These are phyloP conservation scores for Calameuta idolon DNA, from an alignment of 2,888 invertebrate genomes.

Conservation along the genomic window DNA sequence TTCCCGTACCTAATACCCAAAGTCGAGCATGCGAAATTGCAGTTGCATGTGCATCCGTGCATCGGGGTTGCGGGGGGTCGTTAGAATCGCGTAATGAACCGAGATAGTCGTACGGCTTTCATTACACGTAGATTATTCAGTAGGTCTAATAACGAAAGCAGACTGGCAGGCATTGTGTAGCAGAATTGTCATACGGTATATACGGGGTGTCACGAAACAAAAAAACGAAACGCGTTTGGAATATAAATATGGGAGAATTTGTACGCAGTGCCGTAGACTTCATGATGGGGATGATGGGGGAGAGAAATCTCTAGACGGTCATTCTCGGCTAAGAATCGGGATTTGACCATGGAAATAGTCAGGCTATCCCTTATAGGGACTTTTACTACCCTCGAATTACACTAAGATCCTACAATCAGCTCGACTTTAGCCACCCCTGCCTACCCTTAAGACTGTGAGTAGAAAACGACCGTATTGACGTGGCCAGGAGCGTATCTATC, in stretches of 20 bases:
- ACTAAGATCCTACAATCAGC: neutral
- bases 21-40: neutral
- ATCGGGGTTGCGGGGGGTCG: neutral
- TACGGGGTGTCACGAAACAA: neutral
- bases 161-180: neutral
- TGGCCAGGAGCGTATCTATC: neutral
- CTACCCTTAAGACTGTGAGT: neutral
- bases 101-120: neutral
- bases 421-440: neutral
- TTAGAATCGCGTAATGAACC: neutral
- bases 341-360: neutral
- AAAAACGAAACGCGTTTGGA: neutral
- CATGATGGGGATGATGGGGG: neutral
- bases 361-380: neutral
- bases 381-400: neutral
- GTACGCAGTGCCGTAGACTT: neutral
- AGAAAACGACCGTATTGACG: neutral
- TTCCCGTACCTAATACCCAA: neutral
- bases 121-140: constrained; percentile 8
- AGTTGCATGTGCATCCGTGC: neutral
- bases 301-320: neutral
- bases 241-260: neutral
- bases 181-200: neutral
- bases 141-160: neutral
- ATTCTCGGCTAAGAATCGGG: neutral